Base-by-base conservation (phyloP, 2,113 vertebrate species). In the Micromys minutus region DNA sequence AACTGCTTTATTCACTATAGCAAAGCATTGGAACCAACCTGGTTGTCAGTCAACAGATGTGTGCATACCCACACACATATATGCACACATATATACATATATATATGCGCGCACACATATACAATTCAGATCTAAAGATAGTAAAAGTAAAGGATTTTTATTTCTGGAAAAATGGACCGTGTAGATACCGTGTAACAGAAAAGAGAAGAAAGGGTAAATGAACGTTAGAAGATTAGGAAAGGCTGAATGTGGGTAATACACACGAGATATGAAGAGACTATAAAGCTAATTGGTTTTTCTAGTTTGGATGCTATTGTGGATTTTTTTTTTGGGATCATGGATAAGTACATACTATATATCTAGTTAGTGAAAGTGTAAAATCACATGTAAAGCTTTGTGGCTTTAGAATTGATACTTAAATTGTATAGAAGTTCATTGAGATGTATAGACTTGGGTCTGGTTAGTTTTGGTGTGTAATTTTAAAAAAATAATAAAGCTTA, bases 381-480 rank as follows among this genome's bases (percentile, higher is more conserved):
- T 29, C 80, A 31, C 5, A 45, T 63, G 26, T 61, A 57, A 61
- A 83, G 57, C 36, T 17, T 21, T 45, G 26, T 31, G 24, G 57
- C 57, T 83, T 83, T 55, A 83, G 80, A 61, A 42, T 42, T 12
- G 13, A 19, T 45, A 42, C 61, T 83, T 45, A 83, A 83, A 45
- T 26, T 83, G 24, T 45, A 45, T 39, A 83, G 55, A 61, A 83
- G 57, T 83, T 61, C 15, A 61, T 26, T 61, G 80, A 83, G 57
- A 61, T 61, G n/a, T 83, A 61, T 42, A 42, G 80, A 61, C 24
- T 45, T 61, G 80, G 59, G n/a, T 42, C 80, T 61, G 80, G 24
- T 83, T 83, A 16, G 57, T 83, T 63, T 83, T 29, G n/a, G 55
- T 15, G 7, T 95, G 22, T 94, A 39, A 81, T 88, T 94, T 83